Evolutionary conservation across 2,113 vertebrate species (phyloP).

Genomic region (Percopsis transmontana): DNA sequence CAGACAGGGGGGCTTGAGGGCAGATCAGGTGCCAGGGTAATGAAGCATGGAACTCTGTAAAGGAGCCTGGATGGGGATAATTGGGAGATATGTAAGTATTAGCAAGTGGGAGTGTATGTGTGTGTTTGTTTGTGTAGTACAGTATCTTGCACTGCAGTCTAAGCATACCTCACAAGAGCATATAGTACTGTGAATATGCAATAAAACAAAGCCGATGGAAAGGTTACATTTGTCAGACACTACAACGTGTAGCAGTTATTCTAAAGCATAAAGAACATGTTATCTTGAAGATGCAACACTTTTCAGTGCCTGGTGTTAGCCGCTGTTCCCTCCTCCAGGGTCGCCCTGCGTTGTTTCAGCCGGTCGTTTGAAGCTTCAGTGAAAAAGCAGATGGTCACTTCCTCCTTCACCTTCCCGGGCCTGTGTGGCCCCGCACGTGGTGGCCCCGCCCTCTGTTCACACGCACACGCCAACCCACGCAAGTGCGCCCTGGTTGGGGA

Average conservation of each 20-base stretch:
- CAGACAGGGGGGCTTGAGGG: not conserved
- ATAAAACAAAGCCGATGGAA: too few species aligned
- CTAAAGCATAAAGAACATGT: too few species aligned
- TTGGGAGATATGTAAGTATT: slow-evolving; percentile 21
- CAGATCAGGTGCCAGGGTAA: slow-evolving; percentile 36
- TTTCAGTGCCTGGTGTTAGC: too few species aligned
- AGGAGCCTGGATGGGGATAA: slow-evolving; percentile 56
- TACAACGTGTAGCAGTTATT: too few species aligned
- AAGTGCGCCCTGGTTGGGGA: slow-evolving; percentile 18
- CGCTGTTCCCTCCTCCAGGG: not conserved
- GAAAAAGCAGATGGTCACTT: slow-evolving; percentile 65
- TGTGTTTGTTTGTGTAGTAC: not conserved
- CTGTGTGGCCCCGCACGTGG: slow-evolving; percentile 29
- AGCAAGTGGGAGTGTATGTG: not conserved
- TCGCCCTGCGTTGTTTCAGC: slow-evolving; percentile 41
- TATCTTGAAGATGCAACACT: too few species aligned
- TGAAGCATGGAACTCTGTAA: slow-evolving; percentile 41
- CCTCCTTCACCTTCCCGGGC: slow-evolving; percentile 45
- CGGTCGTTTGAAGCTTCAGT: slow-evolving; percentile 46
- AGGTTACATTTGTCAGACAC: too few species aligned
- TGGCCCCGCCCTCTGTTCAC: slow-evolving; percentile 51
- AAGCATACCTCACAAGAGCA: not conserved
- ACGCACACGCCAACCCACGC: slow-evolving; percentile 36
- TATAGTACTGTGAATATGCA: too few species aligned
- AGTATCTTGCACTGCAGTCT: slow-evolving; percentile 2